These are phyloP conservation scores for Augiades crinisus DNA, from an alignment of 2,888 invertebrate genomes.

Conservation along the genomic window DNA sequence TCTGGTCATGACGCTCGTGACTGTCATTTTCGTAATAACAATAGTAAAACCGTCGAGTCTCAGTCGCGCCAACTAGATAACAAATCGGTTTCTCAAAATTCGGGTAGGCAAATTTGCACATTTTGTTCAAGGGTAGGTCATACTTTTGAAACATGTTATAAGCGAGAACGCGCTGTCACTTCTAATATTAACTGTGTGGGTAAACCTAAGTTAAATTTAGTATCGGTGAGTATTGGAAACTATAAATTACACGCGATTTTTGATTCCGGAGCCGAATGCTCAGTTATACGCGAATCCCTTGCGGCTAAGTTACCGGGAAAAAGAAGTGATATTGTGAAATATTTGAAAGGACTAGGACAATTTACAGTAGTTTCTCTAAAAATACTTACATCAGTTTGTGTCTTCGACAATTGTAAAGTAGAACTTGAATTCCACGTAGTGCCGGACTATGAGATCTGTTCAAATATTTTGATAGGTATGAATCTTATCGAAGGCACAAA, in stretches of 20 bases:
- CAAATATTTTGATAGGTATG: slow-evolving; percentile 25
- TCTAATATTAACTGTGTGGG: slow-evolving; percentile 37
- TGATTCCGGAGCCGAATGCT: slow-evolving; percentile 42
- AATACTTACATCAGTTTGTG: slow-evolving; percentile 13
- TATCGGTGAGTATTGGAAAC: too few species aligned
- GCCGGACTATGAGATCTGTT: slow-evolving; percentile 23
- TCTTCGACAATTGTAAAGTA: slow-evolving; percentile 15
- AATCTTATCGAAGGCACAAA: slow-evolving; percentile 17
- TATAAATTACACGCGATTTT: slow-evolving; percentile 36
- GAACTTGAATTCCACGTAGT: slow-evolving; percentile 22
- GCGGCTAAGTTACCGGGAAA: slow-evolving; percentile 35
- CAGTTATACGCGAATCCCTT: slow-evolving; percentile 36
- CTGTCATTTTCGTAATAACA: too few species aligned
- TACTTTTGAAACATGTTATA: slow-evolving; percentile 36
- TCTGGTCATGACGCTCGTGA: too few species aligned
- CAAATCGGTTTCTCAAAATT: too few species aligned
- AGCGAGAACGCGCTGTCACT: slow-evolving; percentile 29
- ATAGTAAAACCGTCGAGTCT: too few species aligned
- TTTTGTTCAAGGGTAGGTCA: slow-evolving; percentile 36
- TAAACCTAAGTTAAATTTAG: slow-evolving; percentile 21
- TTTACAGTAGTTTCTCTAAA: slow-evolving; percentile 19
- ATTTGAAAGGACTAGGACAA: slow-evolving; percentile 19
- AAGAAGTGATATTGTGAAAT: slow-evolving; percentile 25
- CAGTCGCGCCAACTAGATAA: too few species aligned
- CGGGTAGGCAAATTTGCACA: slow-evolving; percentile 25